Evolutionary conservation across 2,888 invertebrate genomes (phyloP), one percentile per base, ranked within the genome.

Genomic region (Drosophila ezoana): DNA sequence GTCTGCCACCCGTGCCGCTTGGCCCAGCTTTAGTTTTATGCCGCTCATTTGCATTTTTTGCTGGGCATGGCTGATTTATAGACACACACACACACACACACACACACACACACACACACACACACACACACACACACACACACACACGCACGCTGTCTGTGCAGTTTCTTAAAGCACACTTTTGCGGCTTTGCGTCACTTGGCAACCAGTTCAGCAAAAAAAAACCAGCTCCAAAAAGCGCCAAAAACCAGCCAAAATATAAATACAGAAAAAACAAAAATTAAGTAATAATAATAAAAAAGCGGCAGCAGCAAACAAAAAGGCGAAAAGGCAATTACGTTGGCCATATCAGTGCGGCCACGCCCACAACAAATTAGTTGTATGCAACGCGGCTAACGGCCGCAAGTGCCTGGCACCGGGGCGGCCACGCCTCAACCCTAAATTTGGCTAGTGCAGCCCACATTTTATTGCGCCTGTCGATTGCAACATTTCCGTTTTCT

Each of bases 391-490:
- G 28, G 28, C 28, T 8, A 8, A 28, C 28, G 28, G 28, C 28
- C 28, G 28, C 76, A 78, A 78, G 86, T 86, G 77, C 84, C 88
- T 54, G 86, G 86, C 80, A 84, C 84, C 76, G 78, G 59, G 61
- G 38, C 53, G 43, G 41, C 53, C 47, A 59, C 52, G 69, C 48
- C 66, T 32, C n/a, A 16, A 11, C 20, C 33, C 43, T n/a, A 9
- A 10, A 13, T 33, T 16, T 14, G 4, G 16, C 11, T 40, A 8
- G 40, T 23, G 18, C 56, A 72, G 64, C 32, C 28, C 28, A 28
- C 68, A 72, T 64, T 74, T 84, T 84, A 76, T 84, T 85, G 85
- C 85, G 85, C 87, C 85, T 83, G 83, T 84, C 83, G 83, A 83
- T 87, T 66, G 64, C 76, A 72, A 80, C 64, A 63, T 78, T 79